Conservation (phyloP, 2,113 vertebrate species). For the Taxidea taxus region DNA sequence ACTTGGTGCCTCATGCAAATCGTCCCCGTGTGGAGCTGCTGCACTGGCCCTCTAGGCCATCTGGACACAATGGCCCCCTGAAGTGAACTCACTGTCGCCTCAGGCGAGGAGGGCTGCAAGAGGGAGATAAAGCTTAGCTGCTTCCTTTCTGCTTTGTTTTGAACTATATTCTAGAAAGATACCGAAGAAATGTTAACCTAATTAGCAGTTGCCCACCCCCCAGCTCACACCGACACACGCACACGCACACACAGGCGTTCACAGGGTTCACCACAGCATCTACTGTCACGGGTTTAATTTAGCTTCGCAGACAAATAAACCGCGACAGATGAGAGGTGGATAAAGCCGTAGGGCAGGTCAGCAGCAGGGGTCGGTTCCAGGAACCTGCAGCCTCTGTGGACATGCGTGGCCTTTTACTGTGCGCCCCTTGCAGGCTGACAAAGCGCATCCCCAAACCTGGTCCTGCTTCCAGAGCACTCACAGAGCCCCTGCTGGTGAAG, state of each 20-base stretch:
- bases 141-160: slow-evolving; percentile 46
- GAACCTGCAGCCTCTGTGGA: rapidly evolving
- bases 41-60: background rate
- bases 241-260: background rate
- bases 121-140: background rate
- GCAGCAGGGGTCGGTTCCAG: no score
- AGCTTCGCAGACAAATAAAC: background rate
- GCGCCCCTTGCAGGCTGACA: background rate
- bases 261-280: background rate
- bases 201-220: background rate
- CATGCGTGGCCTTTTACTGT: rapidly evolving
- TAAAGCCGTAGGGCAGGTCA: background rate
- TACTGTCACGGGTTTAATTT: background rate
- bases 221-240: background rate
- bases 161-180: background rate
- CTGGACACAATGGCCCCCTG: background rate
- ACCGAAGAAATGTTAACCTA: background rate
- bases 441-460: background rate
- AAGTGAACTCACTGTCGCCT: background rate
- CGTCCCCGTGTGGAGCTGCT: background rate
- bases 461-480: background rate
- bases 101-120: background rate
- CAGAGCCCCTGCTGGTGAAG: background rate
- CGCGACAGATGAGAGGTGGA: background rate
- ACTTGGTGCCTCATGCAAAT: background rate